These are phyloP conservation scores for Nebria ingens DNA, from an alignment of 1,140 invertebrate genomes.

Conservation along the genomic window DNA sequence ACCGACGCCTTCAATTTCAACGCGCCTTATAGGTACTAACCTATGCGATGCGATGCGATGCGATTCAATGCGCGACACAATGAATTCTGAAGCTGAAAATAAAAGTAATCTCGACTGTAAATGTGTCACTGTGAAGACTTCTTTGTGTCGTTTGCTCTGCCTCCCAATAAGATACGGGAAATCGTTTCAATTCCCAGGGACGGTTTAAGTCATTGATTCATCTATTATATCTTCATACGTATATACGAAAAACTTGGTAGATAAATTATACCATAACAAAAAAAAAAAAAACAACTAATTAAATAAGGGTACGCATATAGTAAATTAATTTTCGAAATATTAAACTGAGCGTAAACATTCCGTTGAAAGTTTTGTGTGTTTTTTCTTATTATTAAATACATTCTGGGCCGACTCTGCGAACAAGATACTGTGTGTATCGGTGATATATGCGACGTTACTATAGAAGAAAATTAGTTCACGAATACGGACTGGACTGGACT, in stretches of 20 bases:
- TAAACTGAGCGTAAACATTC: too few relatives aligned
- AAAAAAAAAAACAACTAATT: too few relatives aligned
- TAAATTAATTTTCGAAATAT: too few relatives aligned
- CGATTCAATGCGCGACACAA: too few relatives aligned
- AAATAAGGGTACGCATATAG: too few relatives aligned
- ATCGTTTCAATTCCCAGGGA: too few relatives aligned
- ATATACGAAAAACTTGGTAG: too few relatives aligned
- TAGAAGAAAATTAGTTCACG: conserved; percentile 1
- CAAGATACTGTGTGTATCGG: not conserved
- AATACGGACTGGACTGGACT: not conserved
- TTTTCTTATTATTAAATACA: not conserved
- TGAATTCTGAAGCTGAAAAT: conserved; percentile 24
- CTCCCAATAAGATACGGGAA: conserved; percentile 4
- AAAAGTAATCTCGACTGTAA: conserved; percentile 36
- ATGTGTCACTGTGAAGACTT: conserved; percentile 37
- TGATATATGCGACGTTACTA: conserved; percentile 8
- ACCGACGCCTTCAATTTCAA: conserved; percentile 9
- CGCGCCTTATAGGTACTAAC: conserved; percentile 9
- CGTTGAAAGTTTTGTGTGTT: not conserved
- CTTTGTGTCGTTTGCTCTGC: conserved; percentile 29
- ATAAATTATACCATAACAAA: too few relatives aligned
- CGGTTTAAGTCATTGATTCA: too few relatives aligned
- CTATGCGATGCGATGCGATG: not conserved
- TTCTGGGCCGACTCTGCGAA: not conserved
- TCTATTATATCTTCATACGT: too few relatives aligned